These are phyloP conservation scores for Spilosoma lubricipeda DNA, from an alignment of 2,888 invertebrate species.

Conservation along the genomic window DNA sequence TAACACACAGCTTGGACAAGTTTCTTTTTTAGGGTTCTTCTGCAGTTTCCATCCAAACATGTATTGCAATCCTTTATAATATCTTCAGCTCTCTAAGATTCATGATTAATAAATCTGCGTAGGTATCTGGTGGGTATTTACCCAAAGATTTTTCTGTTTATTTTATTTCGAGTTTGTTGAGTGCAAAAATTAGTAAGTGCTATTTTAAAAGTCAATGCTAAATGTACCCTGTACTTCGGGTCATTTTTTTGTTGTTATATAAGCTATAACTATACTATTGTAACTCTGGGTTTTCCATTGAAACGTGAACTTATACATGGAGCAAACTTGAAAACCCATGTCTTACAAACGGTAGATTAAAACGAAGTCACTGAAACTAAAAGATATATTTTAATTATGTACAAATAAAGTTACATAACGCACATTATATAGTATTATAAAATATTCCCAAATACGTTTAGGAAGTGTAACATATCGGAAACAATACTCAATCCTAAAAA, in stretches of 20 bases:
- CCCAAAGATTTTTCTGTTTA: background rate
- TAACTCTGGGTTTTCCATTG: background rate
- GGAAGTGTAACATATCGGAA: constrained; percentile 13
- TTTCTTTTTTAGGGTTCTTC: background rate
- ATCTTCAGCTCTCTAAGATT: background rate
- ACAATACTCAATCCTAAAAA: constrained; percentile 20
- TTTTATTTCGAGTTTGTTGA: background rate
- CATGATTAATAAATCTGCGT: background rate
- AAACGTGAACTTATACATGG: background rate
- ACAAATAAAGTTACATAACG: background rate
- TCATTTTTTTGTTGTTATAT: too few relatives aligned
- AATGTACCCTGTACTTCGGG: too few relatives aligned
- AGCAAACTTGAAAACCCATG: background rate
- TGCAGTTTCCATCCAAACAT: background rate
- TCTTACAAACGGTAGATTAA: background rate
- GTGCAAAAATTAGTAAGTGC: background rate
- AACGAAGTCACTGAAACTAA: background rate
- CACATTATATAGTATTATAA: constrained; percentile 1
- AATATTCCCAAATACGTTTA: background rate
- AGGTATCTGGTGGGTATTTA: background rate
- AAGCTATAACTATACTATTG: background rate
- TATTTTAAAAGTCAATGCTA: too few relatives aligned
- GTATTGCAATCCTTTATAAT: background rate
- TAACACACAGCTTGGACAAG: background rate
- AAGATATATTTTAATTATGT: background rate